These are phyloP conservation scores for Euphysa ruthae DNA, from an alignment of 30 jellyfish, hydroid and myxozoan genomes.

Conservation along the genomic window DNA sequence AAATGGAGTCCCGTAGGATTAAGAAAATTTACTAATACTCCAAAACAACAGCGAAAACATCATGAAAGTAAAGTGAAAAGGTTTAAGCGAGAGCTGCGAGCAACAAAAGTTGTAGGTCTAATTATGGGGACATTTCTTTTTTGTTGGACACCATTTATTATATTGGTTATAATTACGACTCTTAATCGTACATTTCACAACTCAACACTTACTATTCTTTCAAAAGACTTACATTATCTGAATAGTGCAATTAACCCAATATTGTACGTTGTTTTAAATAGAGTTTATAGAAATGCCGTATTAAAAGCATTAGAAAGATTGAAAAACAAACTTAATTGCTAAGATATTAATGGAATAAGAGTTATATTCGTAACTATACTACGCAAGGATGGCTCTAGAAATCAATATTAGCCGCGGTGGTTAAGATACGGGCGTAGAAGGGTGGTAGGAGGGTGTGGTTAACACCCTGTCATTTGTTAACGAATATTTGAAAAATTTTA, in stretches of 20 bases:
- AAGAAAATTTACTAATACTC: background rate
- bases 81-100: conserved; percentile 50
- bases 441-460: too few relatives aligned
- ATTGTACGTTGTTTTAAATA: conserved; percentile 55
- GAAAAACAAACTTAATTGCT: background rate
- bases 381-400: too few relatives aligned
- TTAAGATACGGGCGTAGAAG: too few relatives aligned
- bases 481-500: too few relatives aligned
- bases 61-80: conserved; percentile 15
- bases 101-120: conserved; percentile 66
- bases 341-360: too few relatives aligned
- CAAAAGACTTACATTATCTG: conserved; percentile 51
- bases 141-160: conserved; percentile 88
- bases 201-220: conserved; percentile 23
- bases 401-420: too few relatives aligned
- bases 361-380: too few relatives aligned
- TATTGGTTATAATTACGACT: conserved; percentile 34
- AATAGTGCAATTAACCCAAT: conserved; percentile 87
- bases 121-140: conserved; percentile 66
- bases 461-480: too few relatives aligned
- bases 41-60: too few relatives aligned
- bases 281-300: conserved; percentile 32
- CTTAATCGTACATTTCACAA: conserved; percentile 4
- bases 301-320: background rate
- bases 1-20: too few relatives aligned